A percentile compares a stretch with the other conserved stretches of the same genome.
These are phyloP conservation scores for Pseudococcus jackbeardsleyi DNA, from an alignment of 2,888 invertebrate genomes.

Conservation along the genomic window DNA sequence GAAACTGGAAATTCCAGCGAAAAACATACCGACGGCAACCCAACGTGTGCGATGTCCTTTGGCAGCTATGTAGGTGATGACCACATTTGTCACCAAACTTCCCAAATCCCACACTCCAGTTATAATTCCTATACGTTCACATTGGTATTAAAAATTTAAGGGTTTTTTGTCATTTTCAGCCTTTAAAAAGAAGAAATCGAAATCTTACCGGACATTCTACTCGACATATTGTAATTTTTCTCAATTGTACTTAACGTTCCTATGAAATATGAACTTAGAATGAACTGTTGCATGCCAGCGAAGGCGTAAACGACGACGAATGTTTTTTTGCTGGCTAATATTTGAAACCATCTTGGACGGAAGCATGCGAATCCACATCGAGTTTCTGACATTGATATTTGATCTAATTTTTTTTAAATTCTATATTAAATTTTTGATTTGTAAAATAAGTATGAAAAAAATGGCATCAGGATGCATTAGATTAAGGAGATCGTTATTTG, in stretches of 20 bases:
- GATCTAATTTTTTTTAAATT: neutral
- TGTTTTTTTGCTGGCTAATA: conserved; percentile 74
- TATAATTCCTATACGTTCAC: conserved; percentile 74
- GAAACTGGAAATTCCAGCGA: conserved; percentile 76
- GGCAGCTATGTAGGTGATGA: conserved; percentile 77
- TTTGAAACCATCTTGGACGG: conserved; percentile 73
- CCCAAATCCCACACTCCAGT: conserved; percentile 80
- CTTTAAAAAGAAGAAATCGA: neutral
- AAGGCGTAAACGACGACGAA: conserved; percentile 77
- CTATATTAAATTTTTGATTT: too few relatives aligned
- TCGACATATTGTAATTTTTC: conserved; percentile 79
- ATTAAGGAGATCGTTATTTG: too few relatives aligned
- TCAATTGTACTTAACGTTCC: conserved; percentile 78
- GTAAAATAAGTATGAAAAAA: too few relatives aligned
- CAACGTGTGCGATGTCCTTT: conserved; percentile 78
- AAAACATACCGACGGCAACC: conserved; percentile 77
- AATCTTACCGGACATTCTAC: conserved; percentile 75
- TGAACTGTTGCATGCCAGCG: conserved; percentile 77
- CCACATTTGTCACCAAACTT: conserved; percentile 75
- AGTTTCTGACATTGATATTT: conserved; percentile 63
- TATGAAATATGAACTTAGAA: conserved; percentile 77
- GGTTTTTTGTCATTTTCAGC: too few relatives aligned
- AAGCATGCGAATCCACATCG: conserved; percentile 67
- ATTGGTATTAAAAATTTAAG: neutral
- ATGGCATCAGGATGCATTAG: too few relatives aligned